phyloP scores from a whole-genome alignment of 1,140 invertebrate species.

The Mesaphorura yosii region DNA sequence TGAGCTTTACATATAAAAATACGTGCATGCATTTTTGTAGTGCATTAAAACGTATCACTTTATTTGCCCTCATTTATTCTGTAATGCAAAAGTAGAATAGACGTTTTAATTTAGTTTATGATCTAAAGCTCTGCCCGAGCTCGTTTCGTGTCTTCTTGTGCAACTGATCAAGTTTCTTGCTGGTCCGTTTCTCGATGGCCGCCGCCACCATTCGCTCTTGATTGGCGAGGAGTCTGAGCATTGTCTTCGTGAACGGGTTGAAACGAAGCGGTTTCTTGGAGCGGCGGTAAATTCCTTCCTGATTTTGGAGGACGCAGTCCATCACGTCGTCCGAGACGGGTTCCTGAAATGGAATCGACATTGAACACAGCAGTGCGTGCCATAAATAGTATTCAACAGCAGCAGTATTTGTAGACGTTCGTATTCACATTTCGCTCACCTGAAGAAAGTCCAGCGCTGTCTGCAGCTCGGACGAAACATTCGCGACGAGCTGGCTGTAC shows the following conservation, averaged over 20 bases:
- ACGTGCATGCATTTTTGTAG: no score
- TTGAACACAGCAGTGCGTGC: not conserved
- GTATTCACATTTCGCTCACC: conserved; percentile 13
- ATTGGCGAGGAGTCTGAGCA: conserved; percentile 39
- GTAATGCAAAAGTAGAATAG: no score
- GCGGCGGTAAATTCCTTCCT: conserved; percentile 57
- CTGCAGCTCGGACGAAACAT: conserved; percentile 47
- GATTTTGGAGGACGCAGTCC: conserved; percentile 34
- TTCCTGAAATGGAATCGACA: conserved; percentile 30
- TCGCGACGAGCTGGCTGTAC: conserved; percentile 54
- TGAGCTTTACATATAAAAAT: no score
- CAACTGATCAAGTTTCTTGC: not conserved
- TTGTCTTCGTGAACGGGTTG: conserved; percentile 51
- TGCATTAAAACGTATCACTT: no score
- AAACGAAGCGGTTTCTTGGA: conserved; percentile 51
- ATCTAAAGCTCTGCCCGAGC: no score
- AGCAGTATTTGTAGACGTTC: not conserved
- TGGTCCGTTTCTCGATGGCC: conserved; percentile 22
- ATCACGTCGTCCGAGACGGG: conserved; percentile 30
- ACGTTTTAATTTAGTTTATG: not conserved
- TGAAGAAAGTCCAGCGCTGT: conserved; percentile 49
- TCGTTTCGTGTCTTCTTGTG: no score
- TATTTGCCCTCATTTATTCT: no score
- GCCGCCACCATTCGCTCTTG: conserved; percentile 27
- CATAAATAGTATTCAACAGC: conserved; percentile 1